phyloP scores from a whole-genome alignment of 2,888 invertebrate genomes.

The Drosophila birchii region DNA sequence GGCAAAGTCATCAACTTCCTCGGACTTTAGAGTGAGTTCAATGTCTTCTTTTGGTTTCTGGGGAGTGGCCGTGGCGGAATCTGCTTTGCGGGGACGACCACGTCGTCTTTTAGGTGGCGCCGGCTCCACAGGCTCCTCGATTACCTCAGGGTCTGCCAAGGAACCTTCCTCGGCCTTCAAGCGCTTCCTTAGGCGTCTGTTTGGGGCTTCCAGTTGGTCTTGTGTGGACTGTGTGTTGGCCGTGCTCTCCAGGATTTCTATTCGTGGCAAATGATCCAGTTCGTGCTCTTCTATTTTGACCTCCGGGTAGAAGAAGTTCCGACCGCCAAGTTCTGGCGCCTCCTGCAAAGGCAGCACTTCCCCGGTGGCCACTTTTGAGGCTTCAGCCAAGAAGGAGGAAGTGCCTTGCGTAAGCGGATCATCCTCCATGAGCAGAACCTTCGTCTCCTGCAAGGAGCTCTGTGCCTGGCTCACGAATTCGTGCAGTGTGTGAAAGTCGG shows the following conservation, averaged over 20 bases:
- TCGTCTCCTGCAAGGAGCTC: conserved; percentile 61
- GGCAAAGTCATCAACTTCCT: conserved; percentile 44
- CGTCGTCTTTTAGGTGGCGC: conserved; percentile 63
- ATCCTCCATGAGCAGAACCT: conserved; percentile 67
- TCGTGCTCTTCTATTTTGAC: conserved; percentile 81
- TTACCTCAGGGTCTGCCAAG: neutral
- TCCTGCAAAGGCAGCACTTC: conserved; percentile 2
- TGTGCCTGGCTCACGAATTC: conserved; percentile 69
- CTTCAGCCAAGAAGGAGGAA: conserved; percentile 53
- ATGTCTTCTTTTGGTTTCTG: conserved; percentile 17
- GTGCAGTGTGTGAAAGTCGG: conserved; percentile 74
- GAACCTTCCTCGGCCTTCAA: conserved; percentile 56
- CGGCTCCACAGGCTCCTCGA: conserved; percentile 9
- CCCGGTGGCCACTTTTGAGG: conserved; percentile 3
- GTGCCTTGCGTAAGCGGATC: conserved; percentile 66
- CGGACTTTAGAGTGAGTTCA: conserved; percentile 28
- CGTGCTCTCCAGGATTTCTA: conserved; percentile 76
- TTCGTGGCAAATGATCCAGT: conserved; percentile 79
- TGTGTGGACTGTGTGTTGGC: conserved; percentile 22
- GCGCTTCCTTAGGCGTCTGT: conserved; percentile 58
- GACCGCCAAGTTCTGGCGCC: conserved; percentile 35
- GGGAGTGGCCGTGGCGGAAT: conserved; percentile 34
- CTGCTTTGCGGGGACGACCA: conserved; percentile 78
- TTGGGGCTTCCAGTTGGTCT: conserved; percentile 18
- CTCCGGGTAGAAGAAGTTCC: conserved; percentile 73